These are phyloP conservation scores for Leptosomus discolor DNA, from an alignment of 2,113 vertebrate genomes.

Conservation along the genomic window DNA sequence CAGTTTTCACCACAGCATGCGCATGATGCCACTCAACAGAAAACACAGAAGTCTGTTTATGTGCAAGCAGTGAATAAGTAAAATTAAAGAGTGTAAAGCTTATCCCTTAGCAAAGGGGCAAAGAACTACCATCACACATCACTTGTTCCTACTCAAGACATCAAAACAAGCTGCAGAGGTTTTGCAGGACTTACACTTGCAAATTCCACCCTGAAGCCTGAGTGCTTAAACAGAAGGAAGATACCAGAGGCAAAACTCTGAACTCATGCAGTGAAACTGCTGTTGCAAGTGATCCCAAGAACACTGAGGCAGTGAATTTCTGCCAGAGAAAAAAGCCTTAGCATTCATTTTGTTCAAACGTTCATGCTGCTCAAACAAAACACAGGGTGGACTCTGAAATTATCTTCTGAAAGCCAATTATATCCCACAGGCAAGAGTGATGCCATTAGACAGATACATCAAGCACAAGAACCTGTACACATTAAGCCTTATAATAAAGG, in stretches of 20 bases:
- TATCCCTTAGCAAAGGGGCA: neutral
- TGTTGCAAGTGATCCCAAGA: neutral
- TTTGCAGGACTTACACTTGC: neutral
- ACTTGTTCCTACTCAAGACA: neutral
- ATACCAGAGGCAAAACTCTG: neutral
- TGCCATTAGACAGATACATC: constrained; percentile 43
- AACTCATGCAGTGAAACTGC: constrained; percentile 20
- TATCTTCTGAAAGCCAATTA: constrained; percentile 53
- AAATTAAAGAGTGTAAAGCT: neutral
- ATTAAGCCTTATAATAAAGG: constrained; percentile 40
- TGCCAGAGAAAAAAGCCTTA: constrained; percentile 17
- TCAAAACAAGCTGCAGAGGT: neutral
- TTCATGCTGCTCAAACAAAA: constrained; percentile 33
- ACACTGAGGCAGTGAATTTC: neutral
- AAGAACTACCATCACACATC: neutral
- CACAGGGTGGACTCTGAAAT: constrained; percentile 49
- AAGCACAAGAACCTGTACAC: constrained; percentile 21
- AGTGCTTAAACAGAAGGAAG: neutral
- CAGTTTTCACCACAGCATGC: neutral
- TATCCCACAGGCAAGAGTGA: constrained; percentile 50
- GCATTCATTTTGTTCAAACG: constrained; percentile 8
- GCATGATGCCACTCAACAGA: constrained; percentile 19
- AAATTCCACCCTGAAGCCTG: neutral
- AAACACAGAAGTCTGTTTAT: neutral
- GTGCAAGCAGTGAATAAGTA: neutral